Evolutionary conservation across 2,888 invertebrate genomes (phyloP), one percentile per base, ranked within the genome.

Genomic region (Callyntrura guangdongensis): DNA sequence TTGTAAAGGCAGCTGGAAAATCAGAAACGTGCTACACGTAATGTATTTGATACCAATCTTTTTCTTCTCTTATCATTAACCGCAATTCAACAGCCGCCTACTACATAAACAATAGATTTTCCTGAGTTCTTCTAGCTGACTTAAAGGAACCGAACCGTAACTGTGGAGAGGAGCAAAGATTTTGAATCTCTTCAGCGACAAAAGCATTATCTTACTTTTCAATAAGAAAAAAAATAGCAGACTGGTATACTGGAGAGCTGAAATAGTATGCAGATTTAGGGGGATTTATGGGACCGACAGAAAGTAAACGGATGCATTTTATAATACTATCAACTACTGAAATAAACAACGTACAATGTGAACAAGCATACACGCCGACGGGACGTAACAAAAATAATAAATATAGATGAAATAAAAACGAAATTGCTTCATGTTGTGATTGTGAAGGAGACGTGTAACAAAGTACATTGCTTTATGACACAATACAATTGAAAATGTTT

Each of bases 201-300:
- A 77, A 22, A 77, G 27, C 25, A 17, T 53, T n/a, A 77, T 74
- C 22, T 53, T 53, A 53, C 53, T 77, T 49, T 77, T 56, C 77
- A 77, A 77, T 77, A 77, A 77, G 49, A 77, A 77, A 77, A 53
- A 49, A 77, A 53, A 49, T 77, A 77, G 49, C 20, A 49, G 47
- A 22, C 49, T 22, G 14, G 49, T 11, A 22, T 47, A 49, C 49
- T 22, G 14, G 49, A 69, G 45, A 69, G 36, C 45, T 69, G 74
- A 74, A 49, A 77, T 53, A 53, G 77, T 77, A 77, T 77, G 77
- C 53, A 77, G 77, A 77, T 77, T 77, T 77, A 77, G 45, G 53
- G 77, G 77, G 77, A 77, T 77, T 77, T 77, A 77, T 77, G 77
- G n/a, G 77, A 77, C 77, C 53, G 14, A 53, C 49, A 11, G 45